phyloP scores from a whole-genome alignment of 2,888 invertebrate species.

The Prosapia bicincta region DNA sequence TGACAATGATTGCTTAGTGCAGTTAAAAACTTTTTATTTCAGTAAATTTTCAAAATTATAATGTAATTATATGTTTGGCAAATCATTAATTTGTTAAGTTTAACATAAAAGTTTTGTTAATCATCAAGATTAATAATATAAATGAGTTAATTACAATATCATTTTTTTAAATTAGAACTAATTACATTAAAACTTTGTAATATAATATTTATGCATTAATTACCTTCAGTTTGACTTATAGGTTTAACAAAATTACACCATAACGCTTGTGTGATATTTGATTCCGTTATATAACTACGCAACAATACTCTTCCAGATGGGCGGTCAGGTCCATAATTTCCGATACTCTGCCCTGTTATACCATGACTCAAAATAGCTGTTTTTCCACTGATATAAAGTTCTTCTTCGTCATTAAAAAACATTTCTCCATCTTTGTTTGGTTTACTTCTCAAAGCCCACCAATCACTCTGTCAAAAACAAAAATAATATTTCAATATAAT shows the following conservation, averaged over 20 bases:
- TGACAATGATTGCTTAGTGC: too few relatives aligned
- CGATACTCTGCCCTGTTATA: slow-evolving; percentile 35
- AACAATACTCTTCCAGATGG: slow-evolving; percentile 46
- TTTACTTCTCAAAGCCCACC: slow-evolving; percentile 57
- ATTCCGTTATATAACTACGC: slow-evolving; percentile 75
- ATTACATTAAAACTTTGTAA: too few relatives aligned
- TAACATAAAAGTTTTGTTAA: too few relatives aligned
- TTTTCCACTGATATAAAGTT: slow-evolving; percentile 80
- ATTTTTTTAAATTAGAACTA: too few relatives aligned
- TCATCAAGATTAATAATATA: too few relatives aligned
- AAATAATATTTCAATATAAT: not conserved
- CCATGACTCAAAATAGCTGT: slow-evolving; percentile 68
- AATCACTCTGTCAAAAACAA: slow-evolving; percentile 43
- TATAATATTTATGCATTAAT: too few relatives aligned
- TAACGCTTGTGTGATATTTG: slow-evolving; percentile 75
- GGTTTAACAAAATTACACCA: slow-evolving; percentile 61
- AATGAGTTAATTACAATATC: too few relatives aligned
- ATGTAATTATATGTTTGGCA: too few relatives aligned
- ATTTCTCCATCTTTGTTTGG: slow-evolving; percentile 50
- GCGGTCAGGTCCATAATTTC: slow-evolving; percentile 37
- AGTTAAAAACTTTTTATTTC: too few relatives aligned
- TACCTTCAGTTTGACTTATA: not conserved
- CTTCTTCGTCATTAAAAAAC: slow-evolving; percentile 65
- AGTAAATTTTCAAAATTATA: too few relatives aligned
- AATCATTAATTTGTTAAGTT: too few relatives aligned